Base-by-base conservation (phyloP, 2,113 vertebrate genomes). In the Hymenochirus boettgeri region DNA sequence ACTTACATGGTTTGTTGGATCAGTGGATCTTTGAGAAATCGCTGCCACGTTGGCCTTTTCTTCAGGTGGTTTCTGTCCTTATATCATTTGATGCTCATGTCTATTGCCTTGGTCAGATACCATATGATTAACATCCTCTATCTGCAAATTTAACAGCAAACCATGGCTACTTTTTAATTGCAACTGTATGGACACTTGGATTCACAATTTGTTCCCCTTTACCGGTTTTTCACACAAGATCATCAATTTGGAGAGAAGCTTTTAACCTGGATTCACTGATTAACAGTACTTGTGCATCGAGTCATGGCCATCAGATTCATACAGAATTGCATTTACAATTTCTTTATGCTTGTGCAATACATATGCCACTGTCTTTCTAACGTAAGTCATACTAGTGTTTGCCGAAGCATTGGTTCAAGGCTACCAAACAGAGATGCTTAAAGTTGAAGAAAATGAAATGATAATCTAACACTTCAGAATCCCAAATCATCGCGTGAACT, bases 11-110 rank as follows among this genome's bases (percentile, higher is more conserved):
- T 35, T 59, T 91, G 58, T 76, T 91, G 50, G 90, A 91, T 71
- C 87, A 85, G 1, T 91, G 90, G 90, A 84, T 89, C 65, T 91
- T 91, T 71, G 89, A 53, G 79, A 79, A 7, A 29, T 83, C 61
- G 85, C 91, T 91, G 90, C 35, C 87, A 86, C 0, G 2, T 90
- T 17, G 89, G 74, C 88, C 90, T 31, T 91, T 91, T 70, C 85
- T 91, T 63, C 90, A 91, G 7, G 91, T 89, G 4, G 70, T 81
- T 0, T 88, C 86, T 0, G 90, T 91, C 50, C 76, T 91, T 12
- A 86, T 90, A 57, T 91, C 90, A 7, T 19, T 70, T 90, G 70
- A 89, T 91, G 75, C 75, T 91, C 62, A 88, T 90, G 71, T 88
- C 85, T 7, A 91, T 91, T 15, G 90, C 90, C 42, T 76, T 88